Conservation (phyloP, 2,888 invertebrate species). For the Synanthedon vespiformis region DNA sequence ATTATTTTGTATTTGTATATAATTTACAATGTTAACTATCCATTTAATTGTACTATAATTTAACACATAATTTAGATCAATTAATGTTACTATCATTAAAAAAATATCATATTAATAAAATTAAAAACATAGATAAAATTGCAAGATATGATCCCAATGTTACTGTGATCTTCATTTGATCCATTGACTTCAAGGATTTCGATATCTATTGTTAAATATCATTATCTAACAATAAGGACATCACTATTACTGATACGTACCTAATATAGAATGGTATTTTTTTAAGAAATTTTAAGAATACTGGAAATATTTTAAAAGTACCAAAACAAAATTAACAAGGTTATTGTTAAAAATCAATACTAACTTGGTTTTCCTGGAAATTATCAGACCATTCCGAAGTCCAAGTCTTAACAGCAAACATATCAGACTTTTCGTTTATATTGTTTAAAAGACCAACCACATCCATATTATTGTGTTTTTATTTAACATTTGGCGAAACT, state of each 20-base stretch:
- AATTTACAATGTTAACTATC: too few relatives aligned
- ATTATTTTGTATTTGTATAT: too few relatives aligned
- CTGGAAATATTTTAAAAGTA: neutral
- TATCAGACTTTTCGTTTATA: conserved; percentile 56
- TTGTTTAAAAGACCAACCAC: conserved; percentile 56
- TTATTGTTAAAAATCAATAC: conserved; percentile 25
- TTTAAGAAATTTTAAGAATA: neutral
- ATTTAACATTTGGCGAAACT: conserved; percentile 6
- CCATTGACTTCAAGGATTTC: conserved; percentile 34
- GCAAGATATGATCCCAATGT: neutral
- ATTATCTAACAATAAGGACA: conserved; percentile 4
- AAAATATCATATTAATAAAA: too few relatives aligned
- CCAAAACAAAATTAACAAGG: neutral
- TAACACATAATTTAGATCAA: too few relatives aligned
- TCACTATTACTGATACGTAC: neutral
- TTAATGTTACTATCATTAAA: too few relatives aligned
- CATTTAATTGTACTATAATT: too few relatives aligned
- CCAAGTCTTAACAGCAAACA: conserved; percentile 64
- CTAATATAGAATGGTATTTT: neutral
- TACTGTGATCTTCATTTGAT: neutral
- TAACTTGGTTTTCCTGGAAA: conserved; percentile 63
- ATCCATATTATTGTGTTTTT: conserved; percentile 35
- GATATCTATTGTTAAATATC: conserved; percentile 9
- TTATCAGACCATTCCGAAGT: conserved; percentile 59
- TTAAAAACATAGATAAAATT: too few relatives aligned